Base-by-base conservation (phyloP, 2,113 vertebrate species). In the Ptyas mucosa region DNA sequence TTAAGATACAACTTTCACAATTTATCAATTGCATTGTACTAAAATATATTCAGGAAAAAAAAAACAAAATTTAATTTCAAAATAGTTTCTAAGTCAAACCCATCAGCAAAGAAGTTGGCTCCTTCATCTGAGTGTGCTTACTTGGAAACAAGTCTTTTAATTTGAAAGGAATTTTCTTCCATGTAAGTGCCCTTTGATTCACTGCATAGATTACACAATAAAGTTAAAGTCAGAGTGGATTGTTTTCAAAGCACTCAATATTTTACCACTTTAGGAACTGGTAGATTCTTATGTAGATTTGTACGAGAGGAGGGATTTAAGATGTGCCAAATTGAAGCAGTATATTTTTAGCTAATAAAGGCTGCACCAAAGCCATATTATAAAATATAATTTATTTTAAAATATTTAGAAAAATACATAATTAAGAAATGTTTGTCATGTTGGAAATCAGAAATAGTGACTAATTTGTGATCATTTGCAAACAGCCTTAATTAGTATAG, bases 1-100 rank as follows among this genome's bases (percentile, higher is more conserved):
- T 49, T 86, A 94, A 97, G 97, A 95, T 97, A 96, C 95, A 96
- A 88, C 94, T 93, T 97, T 94, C 89, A 95, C 93, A 97, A 96
- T n/a, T 95, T 97, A 94, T 94, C 94, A 95, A 90, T 93, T 90
- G 52, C 93, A 53, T 95, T 93, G 92, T 91, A 94, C 85, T 95
- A 89, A 95, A 94, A 88, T 94, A 92, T 89, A 88, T 94, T 2
- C 94, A 93, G 94, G 93, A 92, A 96, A 93, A 46, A 46, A 46
- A 46, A 92, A 96, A 81, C 75, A 43, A 12, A 69, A 69, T 81
- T 81, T 81, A 81, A 81, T 81, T 91, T 89, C 91, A 90, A 90
- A 86, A 34, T 94, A n/a, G 75, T 94, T 94, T 95, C 57, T 5
- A 64, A 87, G n/a, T 93, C 89, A 95, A 95, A 88, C 52, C 14